These are phyloP conservation scores for Pholis gunnellus DNA, from an alignment of 2,113 vertebrate genomes.

Conservation along the genomic window DNA sequence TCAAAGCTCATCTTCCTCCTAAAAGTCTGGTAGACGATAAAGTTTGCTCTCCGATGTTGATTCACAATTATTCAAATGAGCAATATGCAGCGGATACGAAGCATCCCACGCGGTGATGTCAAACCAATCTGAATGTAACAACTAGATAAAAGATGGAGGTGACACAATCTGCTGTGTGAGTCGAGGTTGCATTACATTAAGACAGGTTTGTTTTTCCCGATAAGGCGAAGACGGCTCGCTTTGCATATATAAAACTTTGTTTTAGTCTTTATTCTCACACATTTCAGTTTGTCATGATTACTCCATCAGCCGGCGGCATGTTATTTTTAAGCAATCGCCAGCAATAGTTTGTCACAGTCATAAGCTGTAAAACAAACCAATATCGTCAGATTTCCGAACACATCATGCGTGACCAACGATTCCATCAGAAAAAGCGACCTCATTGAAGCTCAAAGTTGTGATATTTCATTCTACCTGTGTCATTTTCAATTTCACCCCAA, in stretches of 20 bases:
- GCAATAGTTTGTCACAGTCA: no score
- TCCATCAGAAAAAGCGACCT: not conserved
- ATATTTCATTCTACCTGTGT: not conserved
- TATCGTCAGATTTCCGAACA: no score
- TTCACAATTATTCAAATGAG: not conserved
- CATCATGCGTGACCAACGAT: not conserved
- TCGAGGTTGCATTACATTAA: not conserved
- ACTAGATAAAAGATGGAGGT: not conserved
- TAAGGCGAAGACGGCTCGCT: not conserved
- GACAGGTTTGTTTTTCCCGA: not conserved
- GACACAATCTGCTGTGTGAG: not conserved
- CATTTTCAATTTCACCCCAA: not conserved
- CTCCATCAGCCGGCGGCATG: not conserved
- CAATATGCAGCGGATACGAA: not conserved
- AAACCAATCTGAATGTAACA: not conserved
- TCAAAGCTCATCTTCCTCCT: not conserved
- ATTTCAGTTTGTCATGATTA: not conserved
- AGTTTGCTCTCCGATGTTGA: not conserved
- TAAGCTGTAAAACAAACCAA: no score
- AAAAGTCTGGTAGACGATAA: not conserved
- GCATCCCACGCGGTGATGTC: not conserved
- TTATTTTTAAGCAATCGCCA: no score
- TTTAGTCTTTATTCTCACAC: not conserved
- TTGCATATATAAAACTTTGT: not conserved
- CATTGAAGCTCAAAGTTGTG: not conserved